Evolutionary conservation across 2,797 vertebrate species (phyloP), one percentile per base, ranked within the genome.

Genomic region (Valencia hispanica): DNA sequence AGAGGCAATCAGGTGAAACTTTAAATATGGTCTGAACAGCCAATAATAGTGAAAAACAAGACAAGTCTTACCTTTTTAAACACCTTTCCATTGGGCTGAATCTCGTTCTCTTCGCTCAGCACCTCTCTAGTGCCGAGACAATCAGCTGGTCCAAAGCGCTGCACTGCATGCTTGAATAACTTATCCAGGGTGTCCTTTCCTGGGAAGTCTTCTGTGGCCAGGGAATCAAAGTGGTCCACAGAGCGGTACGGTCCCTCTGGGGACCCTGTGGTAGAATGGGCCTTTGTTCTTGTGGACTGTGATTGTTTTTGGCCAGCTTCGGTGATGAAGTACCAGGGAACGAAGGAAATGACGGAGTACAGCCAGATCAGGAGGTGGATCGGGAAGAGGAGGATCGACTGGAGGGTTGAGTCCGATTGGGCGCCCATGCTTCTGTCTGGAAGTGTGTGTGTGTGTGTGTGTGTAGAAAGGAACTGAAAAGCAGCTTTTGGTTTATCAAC

Each of bases 311-410:
- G 92, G 88, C 96, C 96, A 0, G 96, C 97, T 57, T 96, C 94
- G 39, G 97, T 97, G 87, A 99, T 92, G 95, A 96, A 97, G 96
- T 98, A 99, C 98, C 98, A 99, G 3, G 98, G 98, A 87, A 99
- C 95, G 92, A 99, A 99, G 90, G 97, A 96, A 86, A 99, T 87
- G 79, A 95, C 14, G 72, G 98, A 98, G 94, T 99, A 99, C 84
- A 99, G 83, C 96, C 96, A 97, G 93, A 99, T 96, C 68, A 99
- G 86, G 66, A 98, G 88, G 93, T 97, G 96, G 88, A 99, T 80
- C 84, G 98, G 98, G 83, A 98, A 90, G 83, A 99, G 95, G 78
- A 98, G 90, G 92, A 98, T 1, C 68, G 91, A 88, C 75, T 93
- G 93, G 77, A 97, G 91, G 22, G 79, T 25, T 20, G 87, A 91